These are phyloP conservation scores for Eira barbara DNA, from an alignment of 2,113 vertebrate genomes.

Conservation along the genomic window DNA sequence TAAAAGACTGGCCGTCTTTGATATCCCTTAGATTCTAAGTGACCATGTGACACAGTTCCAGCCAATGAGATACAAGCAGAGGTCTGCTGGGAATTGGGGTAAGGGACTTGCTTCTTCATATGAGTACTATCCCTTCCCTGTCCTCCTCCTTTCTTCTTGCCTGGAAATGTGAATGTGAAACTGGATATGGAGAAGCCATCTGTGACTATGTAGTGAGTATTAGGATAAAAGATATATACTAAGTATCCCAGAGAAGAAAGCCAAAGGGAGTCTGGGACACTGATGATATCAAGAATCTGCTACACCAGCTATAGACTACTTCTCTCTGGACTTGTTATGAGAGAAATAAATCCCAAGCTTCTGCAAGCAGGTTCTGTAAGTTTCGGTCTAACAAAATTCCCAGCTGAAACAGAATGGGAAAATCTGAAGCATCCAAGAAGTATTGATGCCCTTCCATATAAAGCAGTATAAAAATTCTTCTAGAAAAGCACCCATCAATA, in stretches of 20 bases:
- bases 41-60: not conserved
- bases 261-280: not conserved
- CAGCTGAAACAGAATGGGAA: not conserved
- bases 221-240: not conserved
- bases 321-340: constrained; percentile 31
- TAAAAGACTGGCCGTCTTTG: not conserved
- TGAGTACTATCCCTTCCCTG: not conserved
- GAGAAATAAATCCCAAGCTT: constrained; percentile 48
- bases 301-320: not conserved
- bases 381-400: constrained; percentile 51
- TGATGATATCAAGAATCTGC: not conserved
- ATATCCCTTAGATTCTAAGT: not conserved
- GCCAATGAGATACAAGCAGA: constrained; percentile 2
- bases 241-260: not conserved
- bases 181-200: not conserved
- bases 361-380: not conserved
- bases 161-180: not conserved
- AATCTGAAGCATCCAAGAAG: not conserved
- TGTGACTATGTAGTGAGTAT: not conserved
- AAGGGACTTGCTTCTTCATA: not conserved
- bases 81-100: not conserved
- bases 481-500: constrained; percentile 26
- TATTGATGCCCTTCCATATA: not conserved
- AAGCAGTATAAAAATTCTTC: constrained; percentile 43
- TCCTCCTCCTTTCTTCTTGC: not conserved